Percentiles rank a stretch among this genome's conserved stretches.
phyloP scores from a whole-genome alignment of 1,140 invertebrate species.

The Diabrotica undecimpunctata region DNA sequence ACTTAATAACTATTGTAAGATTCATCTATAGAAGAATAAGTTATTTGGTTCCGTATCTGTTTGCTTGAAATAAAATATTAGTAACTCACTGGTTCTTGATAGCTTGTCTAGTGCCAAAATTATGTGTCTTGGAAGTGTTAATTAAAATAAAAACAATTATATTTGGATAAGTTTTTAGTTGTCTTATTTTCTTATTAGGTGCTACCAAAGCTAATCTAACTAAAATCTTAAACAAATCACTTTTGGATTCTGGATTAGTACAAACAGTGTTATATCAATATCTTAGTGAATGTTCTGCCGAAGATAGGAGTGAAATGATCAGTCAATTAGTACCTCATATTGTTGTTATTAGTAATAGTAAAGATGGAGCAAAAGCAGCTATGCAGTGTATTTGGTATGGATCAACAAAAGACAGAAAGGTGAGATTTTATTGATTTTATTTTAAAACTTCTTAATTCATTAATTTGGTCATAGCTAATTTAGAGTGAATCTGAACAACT shows the following conservation, averaged over 20 bases:
- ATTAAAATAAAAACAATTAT: too few species aligned
- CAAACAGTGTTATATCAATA: slow-evolving; percentile 81
- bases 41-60: too few species aligned
- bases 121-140: too few species aligned
- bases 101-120: too few species aligned
- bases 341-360: slow-evolving; percentile 76
- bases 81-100: too few species aligned
- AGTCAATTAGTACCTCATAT: slow-evolving; percentile 65
- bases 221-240: slow-evolving; percentile 67
- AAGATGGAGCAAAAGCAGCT: slow-evolving; percentile 74
- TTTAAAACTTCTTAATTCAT: not conserved
- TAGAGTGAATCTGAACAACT: too few species aligned
- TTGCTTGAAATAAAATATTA: too few species aligned
- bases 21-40: too few species aligned
- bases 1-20: too few species aligned
- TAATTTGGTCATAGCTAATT: too few species aligned
- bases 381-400: slow-evolving; percentile 84
- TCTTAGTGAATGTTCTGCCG: slow-evolving; percentile 63
- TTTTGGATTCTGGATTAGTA: slow-evolving; percentile 64
- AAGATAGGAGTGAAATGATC: slow-evolving; percentile 70
- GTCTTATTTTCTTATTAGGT: slow-evolving; percentile 35
- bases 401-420: slow-evolving; percentile 73
- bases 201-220: slow-evolving; percentile 67
- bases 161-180: not conserved
- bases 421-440: slow-evolving; percentile 28